phyloP scores from a whole-genome alignment of 2,113 vertebrate species.

The Cygnus buccinator region DNA sequence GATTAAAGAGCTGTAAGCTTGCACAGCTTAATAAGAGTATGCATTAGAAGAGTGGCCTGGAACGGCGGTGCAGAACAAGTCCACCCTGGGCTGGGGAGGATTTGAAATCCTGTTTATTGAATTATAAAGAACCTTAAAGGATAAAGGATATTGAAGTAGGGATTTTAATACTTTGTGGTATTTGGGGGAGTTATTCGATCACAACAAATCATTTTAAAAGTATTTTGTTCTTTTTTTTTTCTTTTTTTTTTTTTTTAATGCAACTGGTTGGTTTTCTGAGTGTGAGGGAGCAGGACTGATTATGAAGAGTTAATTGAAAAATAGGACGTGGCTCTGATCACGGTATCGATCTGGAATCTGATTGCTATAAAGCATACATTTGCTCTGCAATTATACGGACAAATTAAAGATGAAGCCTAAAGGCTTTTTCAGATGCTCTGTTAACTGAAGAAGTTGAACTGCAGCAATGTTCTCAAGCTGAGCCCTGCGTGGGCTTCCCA shows the following conservation, averaged over 20 bases:
- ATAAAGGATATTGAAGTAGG: conserved; percentile 83
- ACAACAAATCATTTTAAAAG: conserved; percentile 74
- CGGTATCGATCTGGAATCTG: background rate
- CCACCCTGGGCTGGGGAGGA: conserved; percentile 71
- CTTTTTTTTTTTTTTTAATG: background rate
- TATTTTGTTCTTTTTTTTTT: background rate
- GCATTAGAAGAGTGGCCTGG: conserved; percentile 75
- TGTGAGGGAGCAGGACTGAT: background rate
- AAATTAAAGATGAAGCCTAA: background rate
- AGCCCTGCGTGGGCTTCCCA: accelerated
- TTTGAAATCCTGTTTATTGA: conserved; percentile 87
- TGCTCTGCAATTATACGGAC: background rate
- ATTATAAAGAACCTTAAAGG: conserved; percentile 90
- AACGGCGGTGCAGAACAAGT: conserved; percentile 76
- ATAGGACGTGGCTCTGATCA: background rate
- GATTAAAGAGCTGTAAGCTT: conserved; percentile 88
- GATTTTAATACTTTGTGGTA: conserved; percentile 81
- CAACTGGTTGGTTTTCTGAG: background rate
- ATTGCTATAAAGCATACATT: accelerated
- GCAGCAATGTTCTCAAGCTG: background rate
- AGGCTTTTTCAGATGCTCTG: background rate
- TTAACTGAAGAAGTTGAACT: accelerated
- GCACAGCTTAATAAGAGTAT: conserved; percentile 76
- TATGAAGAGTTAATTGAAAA: background rate
- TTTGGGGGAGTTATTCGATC: conserved; percentile 79